Evolutionary conservation across 2,113 vertebrate genomes (phyloP).

Genomic region (Cephalopholis sonnerati): DNA sequence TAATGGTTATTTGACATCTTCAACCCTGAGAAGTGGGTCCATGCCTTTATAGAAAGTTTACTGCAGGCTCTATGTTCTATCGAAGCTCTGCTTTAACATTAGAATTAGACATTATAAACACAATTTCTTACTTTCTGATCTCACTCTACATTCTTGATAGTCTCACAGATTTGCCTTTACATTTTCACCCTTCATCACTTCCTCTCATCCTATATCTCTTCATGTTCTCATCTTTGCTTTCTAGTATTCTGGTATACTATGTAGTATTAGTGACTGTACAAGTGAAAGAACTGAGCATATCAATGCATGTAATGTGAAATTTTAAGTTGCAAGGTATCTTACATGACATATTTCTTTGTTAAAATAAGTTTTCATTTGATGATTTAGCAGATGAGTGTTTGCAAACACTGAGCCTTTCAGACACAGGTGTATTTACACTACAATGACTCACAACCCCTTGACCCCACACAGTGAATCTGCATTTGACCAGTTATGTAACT

Average conservation of each 20-base stretch:
- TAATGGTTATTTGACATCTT: constrained; percentile 47
- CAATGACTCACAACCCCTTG: not conserved
- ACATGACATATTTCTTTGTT: constrained; percentile 6
- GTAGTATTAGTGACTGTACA: constrained; percentile 26
- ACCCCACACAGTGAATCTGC: not conserved
- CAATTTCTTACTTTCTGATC: not conserved
- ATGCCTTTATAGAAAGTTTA: constrained; percentile 52
- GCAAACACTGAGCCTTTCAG: not conserved
- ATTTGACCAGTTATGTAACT: not conserved
- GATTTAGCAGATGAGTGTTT: not conserved
- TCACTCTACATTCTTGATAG: not conserved
- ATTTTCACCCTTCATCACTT: constrained; percentile 15
- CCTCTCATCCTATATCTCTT: too few species aligned
- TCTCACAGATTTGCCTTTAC: constrained; percentile 12
- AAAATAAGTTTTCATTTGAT: too few species aligned
- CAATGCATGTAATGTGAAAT: constrained; percentile 23
- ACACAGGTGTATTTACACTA: not conserved
- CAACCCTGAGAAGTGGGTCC: constrained; percentile 35
- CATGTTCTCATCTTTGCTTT: constrained; percentile 21
- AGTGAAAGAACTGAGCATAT: too few species aligned
- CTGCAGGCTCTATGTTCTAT: not conserved
- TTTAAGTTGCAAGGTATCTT: too few species aligned
- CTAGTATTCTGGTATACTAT: too few species aligned
- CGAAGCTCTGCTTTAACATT: not conserved
- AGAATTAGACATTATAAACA: constrained; percentile 21